A percentile compares a stretch with the other conserved stretches of the same genome.
Conservation (phyloP, 2,113 vertebrate species). For the Sceloporus tristichus region DNA sequence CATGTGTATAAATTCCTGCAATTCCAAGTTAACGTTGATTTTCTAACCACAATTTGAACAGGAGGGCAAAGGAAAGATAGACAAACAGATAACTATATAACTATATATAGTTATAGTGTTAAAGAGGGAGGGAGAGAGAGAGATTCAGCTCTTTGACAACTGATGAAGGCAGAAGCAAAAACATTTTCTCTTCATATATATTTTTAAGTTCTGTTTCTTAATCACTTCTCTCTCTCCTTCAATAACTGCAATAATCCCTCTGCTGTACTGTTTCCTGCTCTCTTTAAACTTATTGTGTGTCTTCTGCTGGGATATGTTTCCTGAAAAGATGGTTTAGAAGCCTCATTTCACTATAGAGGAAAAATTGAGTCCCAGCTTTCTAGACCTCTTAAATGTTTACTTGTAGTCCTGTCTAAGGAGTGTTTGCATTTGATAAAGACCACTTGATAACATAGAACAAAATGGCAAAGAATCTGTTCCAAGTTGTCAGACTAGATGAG, state of each 20-base stretch:
- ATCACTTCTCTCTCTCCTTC: too few species aligned
- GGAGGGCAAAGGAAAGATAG: background rate
- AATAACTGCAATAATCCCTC: background rate
- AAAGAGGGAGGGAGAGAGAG: too few species aligned
- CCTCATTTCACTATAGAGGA: too few species aligned
- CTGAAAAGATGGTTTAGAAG: too few species aligned
- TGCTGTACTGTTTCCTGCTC: background rate
- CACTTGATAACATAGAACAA: background rate
- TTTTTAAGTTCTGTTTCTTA: background rate
- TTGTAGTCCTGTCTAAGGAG: background rate
- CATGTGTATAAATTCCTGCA: background rate
- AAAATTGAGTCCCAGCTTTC: background rate
- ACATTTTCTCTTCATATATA: too few species aligned
- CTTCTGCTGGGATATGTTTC: background rate
- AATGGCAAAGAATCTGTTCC: background rate
- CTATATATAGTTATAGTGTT: too few species aligned
- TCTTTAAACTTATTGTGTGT: background rate
- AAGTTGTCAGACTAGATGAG: background rate
- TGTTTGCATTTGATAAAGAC: conserved; percentile 4
- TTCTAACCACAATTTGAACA: background rate
- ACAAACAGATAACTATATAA: too few species aligned
- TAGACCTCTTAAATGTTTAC: background rate
- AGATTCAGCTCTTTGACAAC: too few species aligned
- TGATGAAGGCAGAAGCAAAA: too few species aligned
- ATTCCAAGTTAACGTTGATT: background rate